These are phyloP conservation scores for Andrena chrysosceles DNA, from an alignment of 2,888 invertebrate species.

Conservation along the genomic window DNA sequence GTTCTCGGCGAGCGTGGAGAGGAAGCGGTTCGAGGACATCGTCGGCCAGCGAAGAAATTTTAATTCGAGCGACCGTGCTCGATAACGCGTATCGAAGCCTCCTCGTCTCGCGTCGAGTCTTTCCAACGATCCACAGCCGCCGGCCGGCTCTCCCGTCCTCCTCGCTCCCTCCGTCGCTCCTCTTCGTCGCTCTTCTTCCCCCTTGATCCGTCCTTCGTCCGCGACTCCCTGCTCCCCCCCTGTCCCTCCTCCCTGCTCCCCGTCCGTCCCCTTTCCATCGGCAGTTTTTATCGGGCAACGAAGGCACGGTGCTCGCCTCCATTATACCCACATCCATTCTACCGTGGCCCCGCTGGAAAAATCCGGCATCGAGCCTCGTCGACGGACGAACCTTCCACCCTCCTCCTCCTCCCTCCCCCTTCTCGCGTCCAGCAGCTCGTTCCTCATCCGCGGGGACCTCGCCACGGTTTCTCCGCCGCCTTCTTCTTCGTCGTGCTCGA, in stretches of 20 bases:
- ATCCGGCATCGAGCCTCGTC: conserved; percentile 70
- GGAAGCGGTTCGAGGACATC: conserved; percentile 57
- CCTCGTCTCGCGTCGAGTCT: conserved; percentile 68
- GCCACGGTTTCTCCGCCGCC: conserved; percentile 30
- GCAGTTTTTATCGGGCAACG: conserved; percentile 74
- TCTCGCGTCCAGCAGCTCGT: conserved; percentile 27
- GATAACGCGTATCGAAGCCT: conserved; percentile 74
- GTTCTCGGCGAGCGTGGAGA: conserved; percentile 52
- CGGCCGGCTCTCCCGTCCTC: conserved; percentile 29
- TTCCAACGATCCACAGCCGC: conserved; percentile 57
- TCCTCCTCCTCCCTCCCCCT: conserved; percentile 17
- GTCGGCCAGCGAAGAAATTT: conserved; percentile 68
- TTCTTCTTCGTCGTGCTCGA: conserved; percentile 43
- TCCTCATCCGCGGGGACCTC: conserved; percentile 46
- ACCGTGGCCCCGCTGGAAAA: conserved; percentile 71
- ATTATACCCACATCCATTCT: conserved; percentile 75
- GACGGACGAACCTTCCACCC: conserved; percentile 55
- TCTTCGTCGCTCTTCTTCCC: conserved; percentile 17
- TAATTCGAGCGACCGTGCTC: conserved; percentile 72
- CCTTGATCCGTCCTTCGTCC: conserved; percentile 33
- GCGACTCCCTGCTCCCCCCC: conserved; percentile 13
- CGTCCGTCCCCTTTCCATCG: conserved; percentile 66
- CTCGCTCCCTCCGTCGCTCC: conserved; percentile 9
- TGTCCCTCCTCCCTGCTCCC: conserved; percentile 34
- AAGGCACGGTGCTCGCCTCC: conserved; percentile 74